Base-by-base conservation (phyloP, 2,888 invertebrate species). In the Physocephala rufipes region DNA sequence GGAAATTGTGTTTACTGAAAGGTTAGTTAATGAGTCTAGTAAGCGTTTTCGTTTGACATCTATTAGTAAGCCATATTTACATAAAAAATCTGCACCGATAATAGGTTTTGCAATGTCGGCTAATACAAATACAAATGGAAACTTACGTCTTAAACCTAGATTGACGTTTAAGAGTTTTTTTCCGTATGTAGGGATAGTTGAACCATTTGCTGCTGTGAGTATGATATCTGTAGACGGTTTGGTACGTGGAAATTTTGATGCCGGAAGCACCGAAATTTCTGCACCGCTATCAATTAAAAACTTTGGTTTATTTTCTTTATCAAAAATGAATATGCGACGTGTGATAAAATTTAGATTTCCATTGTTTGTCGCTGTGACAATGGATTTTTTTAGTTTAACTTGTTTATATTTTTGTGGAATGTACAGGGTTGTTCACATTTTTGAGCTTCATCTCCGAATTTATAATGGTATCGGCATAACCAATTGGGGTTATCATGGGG, bases 391-490 rank as follows among this genome's bases (percentile, higher is more conserved):
- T n/a, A n/a, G n/a, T n/a, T n/a, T n/a, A n/a, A n/a, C n/a, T n/a
- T n/a, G n/a, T n/a, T n/a, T n/a, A n/a, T n/a, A n/a, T n/a, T n/a
- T n/a, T n/a, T n/a, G n/a, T n/a, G n/a, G n/a, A n/a, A n/a, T n/a
- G n/a, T n/a, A n/a, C n/a, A n/a, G n/a, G n/a, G n/a, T n/a, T n/a
- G n/a, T n/a, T n/a, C n/a, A n/a, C n/a, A n/a, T n/a, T 70, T 73
- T 47, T 36, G 70, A 30, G 74, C 74, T 16, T 70, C 72, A 7
- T 47, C 55, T 1, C 75, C 75, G 28, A 66, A 72, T 36, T 73
- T 74, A 13, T 62, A 47, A 30, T 75, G 73, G n/a, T 73, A 74
- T 74, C 70, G 74, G 36, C 74, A 76, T n/a, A n/a, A n/a, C n/a
- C n/a, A n/a, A 15, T 47, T 19, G 16, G n/a, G n/a, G n/a, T n/a